Evolutionary conservation across 2,113 vertebrate genomes (phyloP).

Genomic region (Aptenodytes patagonicus): DNA sequence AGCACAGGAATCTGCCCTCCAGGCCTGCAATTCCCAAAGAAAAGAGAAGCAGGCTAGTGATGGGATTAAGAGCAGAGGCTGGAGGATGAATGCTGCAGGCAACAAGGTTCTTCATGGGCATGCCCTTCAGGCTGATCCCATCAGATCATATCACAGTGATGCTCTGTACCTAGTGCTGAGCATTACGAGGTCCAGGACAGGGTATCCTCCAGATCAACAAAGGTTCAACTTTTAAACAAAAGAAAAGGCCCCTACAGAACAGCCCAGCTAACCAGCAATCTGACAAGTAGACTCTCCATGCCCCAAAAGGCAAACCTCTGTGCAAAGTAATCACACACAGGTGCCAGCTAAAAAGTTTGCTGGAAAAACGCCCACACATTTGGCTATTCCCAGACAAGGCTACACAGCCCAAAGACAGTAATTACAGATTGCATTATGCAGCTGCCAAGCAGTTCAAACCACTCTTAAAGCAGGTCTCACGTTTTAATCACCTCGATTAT

Average conservation of each 20-base stretch:
- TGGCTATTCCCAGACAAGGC: neutral
- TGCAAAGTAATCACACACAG: neutral
- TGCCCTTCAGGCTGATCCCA: neutral
- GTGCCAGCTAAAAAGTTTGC: neutral
- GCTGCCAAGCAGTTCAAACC: neutral
- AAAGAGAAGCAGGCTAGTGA: neutral
- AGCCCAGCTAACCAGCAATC: neutral
- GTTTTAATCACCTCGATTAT: neutral
- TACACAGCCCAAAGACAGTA: neutral
- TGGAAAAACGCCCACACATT: neutral
- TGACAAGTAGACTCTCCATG: accelerated
- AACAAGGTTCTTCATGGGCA: neutral
- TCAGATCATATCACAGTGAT: neutral
- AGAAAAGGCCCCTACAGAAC: neutral
- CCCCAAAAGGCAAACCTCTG: neutral
- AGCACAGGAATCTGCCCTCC: neutral
- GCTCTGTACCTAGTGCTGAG: neutral
- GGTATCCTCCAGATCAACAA: neutral
- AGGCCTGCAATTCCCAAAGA: neutral
- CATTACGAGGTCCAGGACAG: neutral
- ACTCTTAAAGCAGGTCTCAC: neutral
- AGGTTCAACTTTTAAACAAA: neutral
- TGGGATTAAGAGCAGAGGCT: neutral
- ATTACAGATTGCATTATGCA: neutral
- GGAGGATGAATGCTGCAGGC: neutral